Percentiles rank a stretch among this genome's conserved stretches.
These are phyloP conservation scores for Temnothorax nylanderi DNA, from an alignment of 1,140 invertebrate species.

Conservation along the genomic window DNA sequence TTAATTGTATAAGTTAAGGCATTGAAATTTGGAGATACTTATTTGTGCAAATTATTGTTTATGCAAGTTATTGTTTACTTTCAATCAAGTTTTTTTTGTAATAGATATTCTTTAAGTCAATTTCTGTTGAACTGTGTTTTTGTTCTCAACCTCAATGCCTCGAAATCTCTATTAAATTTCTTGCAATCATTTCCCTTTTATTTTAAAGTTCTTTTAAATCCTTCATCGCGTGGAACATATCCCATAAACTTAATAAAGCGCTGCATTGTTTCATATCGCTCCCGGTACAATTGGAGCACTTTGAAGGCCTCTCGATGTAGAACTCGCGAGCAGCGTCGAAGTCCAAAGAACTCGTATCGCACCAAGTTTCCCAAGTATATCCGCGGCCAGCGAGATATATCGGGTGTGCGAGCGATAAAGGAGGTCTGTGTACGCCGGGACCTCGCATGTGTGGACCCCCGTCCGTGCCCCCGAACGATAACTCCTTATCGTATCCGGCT, in stretches of 20 bases:
- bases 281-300: neutral
- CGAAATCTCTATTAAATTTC: neutral
- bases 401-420: slow-evolving; percentile 69
- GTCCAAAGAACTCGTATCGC: slow-evolving; percentile 22
- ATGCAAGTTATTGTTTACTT: neutral
- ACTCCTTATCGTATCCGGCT: slow-evolving; percentile 83
- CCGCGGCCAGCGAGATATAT: slow-evolving; percentile 60
- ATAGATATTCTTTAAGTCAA: neutral
- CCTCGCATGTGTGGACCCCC: slow-evolving; percentile 53
- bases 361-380: slow-evolving; percentile 66
- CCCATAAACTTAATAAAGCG: neutral
- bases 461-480: slow-evolving; percentile 77
- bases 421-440: slow-evolving; percentile 31
- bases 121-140: neutral
- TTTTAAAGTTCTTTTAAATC: neutral
- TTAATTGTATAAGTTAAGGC: neutral
- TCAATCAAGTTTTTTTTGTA: neutral
- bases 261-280: neutral
- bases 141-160: neutral
- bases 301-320: neutral
- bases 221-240: neutral
- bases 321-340: neutral
- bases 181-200: neutral
- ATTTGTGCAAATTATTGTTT: neutral
- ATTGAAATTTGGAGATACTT: slow-evolving; percentile 5